Evolutionary conservation across 2,888 invertebrate genomes (phyloP).

Genomic region (Drosophila pegasa): DNA sequence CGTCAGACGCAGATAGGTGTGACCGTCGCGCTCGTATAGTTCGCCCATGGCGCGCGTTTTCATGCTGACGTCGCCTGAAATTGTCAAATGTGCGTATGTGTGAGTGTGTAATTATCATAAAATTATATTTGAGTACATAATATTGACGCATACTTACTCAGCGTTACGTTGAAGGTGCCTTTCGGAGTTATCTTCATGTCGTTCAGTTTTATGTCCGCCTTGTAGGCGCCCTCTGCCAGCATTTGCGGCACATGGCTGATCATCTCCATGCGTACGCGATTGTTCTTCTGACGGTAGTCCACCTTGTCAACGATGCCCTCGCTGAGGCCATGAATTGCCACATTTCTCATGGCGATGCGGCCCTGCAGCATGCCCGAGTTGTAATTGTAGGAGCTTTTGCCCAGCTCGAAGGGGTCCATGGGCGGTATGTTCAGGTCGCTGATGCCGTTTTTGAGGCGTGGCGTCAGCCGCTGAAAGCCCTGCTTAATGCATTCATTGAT

Average conservation of each 20-base stretch:
- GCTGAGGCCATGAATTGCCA: conserved; percentile 86
- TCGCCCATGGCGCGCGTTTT: conserved; percentile 87
- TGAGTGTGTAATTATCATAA: conserved; percentile 13
- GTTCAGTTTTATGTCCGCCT: conserved; percentile 88
- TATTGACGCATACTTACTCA: conserved; percentile 86
- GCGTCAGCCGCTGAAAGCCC: conserved; percentile 86
- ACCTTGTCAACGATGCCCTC: conserved; percentile 86
- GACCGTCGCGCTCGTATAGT: conserved; percentile 86
- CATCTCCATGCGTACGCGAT: conserved; percentile 86
- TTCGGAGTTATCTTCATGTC: conserved; percentile 87
- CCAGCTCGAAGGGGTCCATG: conserved; percentile 82
- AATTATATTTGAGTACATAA: neutral
- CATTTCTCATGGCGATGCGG: conserved; percentile 85
- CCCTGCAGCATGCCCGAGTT: conserved; percentile 79
- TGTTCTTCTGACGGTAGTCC: conserved; percentile 83
- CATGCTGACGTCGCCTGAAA: conserved; percentile 86
- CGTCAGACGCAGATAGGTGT: conserved; percentile 86
- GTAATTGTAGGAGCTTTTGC: conserved; percentile 79
- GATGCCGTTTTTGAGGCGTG: conserved; percentile 82
- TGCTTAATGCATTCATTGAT: conserved; percentile 87
- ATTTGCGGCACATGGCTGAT: conserved; percentile 87
- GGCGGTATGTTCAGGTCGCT: conserved; percentile 82
- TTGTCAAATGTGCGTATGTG: conserved; percentile 4
- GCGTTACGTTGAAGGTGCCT: conserved; percentile 87
- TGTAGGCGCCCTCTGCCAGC: conserved; percentile 87